Base-by-base conservation (phyloP, 2,888 invertebrate species). In the Scaeva pyrastri region DNA sequence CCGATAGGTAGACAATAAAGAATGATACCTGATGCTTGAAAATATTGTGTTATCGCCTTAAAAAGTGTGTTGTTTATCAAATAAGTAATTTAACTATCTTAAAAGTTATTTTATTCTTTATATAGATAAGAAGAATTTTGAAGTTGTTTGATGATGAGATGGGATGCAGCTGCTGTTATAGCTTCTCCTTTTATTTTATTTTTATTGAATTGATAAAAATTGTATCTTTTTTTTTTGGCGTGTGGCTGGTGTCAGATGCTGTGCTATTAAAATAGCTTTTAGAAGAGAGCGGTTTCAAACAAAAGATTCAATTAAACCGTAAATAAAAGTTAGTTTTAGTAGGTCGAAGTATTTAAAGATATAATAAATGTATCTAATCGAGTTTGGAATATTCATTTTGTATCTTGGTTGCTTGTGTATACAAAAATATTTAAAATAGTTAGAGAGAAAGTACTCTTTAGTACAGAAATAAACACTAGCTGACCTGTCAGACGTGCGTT, bases 241-340 rank as follows among this genome's bases (percentile, higher is more conserved):
- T 52, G 31, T 71, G 71, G 71, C 16, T 62, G 68, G 56, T 76
- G 58, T 56, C n/a, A 64, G 55, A 50, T n/a, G 26, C 16, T 45
- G 21, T 36, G 62, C 21, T 41, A 31, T 45, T 36, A 39, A 31
- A 76, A 52, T 52, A 14, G 12, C 68, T 70, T 41, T 52, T 52
- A 70, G 48, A 2, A 23, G 21, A 16, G 4, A 68, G 60, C 56
- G 36, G n/a, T 14, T 41, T 11, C 45, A 11, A 16, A 2, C 0
- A 64, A 31, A 19, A 36, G 10, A 26, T 16, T 16, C 14, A 6
- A 50, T 19, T 2, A n/a, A 68, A 52, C 23, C 14, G 7, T 14
- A 50, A 12, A 23, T 0, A 26, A 48, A n/a, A 26, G 8, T 12
- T n/a, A 23, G 39, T 31, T n/a, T n/a, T n/a, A 31, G 23, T 26